phyloP scores from a whole-genome alignment of 2,888 invertebrate genomes.

The Lasioglossum morio region DNA sequence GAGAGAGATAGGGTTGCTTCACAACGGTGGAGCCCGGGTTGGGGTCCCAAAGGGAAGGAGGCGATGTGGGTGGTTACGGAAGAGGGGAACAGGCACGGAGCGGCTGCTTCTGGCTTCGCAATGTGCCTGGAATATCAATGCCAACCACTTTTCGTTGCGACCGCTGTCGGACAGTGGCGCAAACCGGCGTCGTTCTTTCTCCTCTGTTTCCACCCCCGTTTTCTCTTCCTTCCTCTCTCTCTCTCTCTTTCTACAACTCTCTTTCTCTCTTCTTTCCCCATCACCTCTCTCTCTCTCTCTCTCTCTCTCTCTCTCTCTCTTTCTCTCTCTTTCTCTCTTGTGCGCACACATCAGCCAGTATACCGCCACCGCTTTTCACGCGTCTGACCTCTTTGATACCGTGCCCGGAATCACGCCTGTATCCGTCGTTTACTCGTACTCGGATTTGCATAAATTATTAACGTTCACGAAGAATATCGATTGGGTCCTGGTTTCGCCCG shows the following conservation, averaged over 20 bases:
- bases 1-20: constrained; percentile 55
- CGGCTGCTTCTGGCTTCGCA: constrained; percentile 79
- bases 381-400: constrained; percentile 58
- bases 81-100: constrained; percentile 64
- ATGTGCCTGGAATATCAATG: constrained; percentile 82
- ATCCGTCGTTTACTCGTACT: constrained; percentile 48
- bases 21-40: constrained; percentile 6
- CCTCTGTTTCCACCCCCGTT: neutral
- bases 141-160: constrained; percentile 72
- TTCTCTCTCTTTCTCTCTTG: neutral
- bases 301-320: neutral
- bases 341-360: neutral
- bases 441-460: constrained; percentile 60
- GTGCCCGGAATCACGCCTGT: constrained; percentile 49
- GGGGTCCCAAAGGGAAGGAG: constrained; percentile 37
- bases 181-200: constrained; percentile 44
- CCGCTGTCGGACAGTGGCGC: constrained; percentile 61
- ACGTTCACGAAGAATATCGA: constrained; percentile 47
- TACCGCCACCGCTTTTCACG: constrained; percentile 53
- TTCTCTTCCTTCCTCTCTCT: neutral
- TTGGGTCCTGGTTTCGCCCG: constrained; percentile 18
- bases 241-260: neutral
- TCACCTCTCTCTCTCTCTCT: neutral
- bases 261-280: neutral
- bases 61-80: constrained; percentile 57